These are phyloP conservation scores for Cepaea hortensis DNA, from an alignment of 2,888 invertebrate genomes.

Conservation along the genomic window DNA sequence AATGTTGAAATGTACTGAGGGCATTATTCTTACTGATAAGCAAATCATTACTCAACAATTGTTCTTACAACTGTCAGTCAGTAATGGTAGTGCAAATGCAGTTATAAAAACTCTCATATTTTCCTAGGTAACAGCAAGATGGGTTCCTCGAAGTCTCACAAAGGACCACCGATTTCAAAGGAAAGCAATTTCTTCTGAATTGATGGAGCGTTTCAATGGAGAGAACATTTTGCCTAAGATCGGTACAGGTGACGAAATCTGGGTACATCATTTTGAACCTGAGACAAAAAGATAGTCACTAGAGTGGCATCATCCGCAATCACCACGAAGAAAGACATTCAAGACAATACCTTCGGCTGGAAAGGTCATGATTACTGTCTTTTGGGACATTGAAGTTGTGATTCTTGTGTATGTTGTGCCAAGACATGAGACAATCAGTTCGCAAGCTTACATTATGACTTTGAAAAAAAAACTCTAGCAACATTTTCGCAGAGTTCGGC, in stretches of 20 bases:
- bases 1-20: neutral
- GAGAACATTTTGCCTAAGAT: no score
- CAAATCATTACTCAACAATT: conserved; percentile 3
- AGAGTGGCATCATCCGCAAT: no score
- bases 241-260: no score
- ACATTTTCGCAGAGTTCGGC: neutral
- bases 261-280: no score
- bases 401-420: neutral
- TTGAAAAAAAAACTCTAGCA: neutral
- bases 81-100: neutral
- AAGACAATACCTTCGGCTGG: neutral
- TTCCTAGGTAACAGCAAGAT: neutral
- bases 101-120: neutral
- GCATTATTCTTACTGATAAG: neutral
- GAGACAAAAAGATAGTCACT: no score
- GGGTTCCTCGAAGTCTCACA: no score
- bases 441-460: neutral
- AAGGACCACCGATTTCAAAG: no score
- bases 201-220: no score
- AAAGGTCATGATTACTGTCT: neutral
- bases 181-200: no score
- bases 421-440: conserved; percentile 4
- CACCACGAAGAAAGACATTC: conserved; percentile 5
- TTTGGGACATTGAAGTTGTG: neutral
- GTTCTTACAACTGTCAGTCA: neutral